phyloP scores from a whole-genome alignment of 2,797 vertebrate species.

The Cynodonichthys magdalenae region DNA sequence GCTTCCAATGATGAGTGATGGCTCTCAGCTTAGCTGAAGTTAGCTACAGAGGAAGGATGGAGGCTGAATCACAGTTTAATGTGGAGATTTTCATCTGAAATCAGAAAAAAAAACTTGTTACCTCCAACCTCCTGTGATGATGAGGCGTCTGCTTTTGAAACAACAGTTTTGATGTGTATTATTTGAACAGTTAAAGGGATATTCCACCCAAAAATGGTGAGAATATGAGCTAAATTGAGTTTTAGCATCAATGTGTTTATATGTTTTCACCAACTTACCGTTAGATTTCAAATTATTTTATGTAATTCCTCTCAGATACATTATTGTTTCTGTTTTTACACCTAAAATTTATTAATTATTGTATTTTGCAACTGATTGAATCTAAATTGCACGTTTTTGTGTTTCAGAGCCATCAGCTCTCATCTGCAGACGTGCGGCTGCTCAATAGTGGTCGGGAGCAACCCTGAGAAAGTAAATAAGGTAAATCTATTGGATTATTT shows the following conservation, averaged over 20 bases:
- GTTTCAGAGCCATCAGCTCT: conserved; percentile 92
- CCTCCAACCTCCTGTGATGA: conserved; percentile 29
- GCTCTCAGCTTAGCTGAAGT: conserved; percentile 43
- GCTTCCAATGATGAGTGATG: conserved; percentile 66
- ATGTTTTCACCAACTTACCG: too few species aligned
- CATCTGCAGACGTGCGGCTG: conserved; percentile 98
- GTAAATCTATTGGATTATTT: conserved; percentile 69
- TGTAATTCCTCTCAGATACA: not conserved
- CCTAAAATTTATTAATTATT: conserved; percentile 26
- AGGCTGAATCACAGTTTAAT: conserved; percentile 38
- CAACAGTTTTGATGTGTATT: too few species aligned
- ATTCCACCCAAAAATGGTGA: too few species aligned
- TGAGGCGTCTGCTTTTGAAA: not conserved
- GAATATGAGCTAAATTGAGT: too few species aligned
- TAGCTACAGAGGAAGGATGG: conserved; percentile 46
- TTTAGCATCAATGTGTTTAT: too few species aligned
- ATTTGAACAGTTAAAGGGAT: too few species aligned
- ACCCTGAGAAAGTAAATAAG: conserved; percentile 98
- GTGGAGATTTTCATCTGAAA: not conserved
- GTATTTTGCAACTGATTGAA: conserved; percentile 19
- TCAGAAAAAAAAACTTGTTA: conserved; percentile 14
- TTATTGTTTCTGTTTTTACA: conserved; percentile 9
- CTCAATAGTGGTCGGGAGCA: conserved; percentile 96
- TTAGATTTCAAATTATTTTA: not conserved
- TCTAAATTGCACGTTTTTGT: conserved; percentile 47